Base-by-base conservation (phyloP, 1,140 invertebrate species). In the Lordiphosa mommai region DNA sequence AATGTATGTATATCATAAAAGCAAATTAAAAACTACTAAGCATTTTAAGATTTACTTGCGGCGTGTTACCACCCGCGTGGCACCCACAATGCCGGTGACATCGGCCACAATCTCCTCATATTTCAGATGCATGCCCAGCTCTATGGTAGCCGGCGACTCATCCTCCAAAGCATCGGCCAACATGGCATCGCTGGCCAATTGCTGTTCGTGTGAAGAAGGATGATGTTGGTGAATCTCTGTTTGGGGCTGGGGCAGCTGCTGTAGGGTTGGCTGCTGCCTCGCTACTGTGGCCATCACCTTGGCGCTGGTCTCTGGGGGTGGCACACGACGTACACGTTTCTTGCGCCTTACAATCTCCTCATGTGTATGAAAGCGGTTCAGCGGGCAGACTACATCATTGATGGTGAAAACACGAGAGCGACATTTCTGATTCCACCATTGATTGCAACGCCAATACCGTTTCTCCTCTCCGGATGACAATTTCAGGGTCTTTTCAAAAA, bases 361-460 rank as follows among this genome's bases (percentile, higher is more conserved):
- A 46, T 89, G 88, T 4, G 88, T 89, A 48, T 89, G 88, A 38
- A 73, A 88, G 34, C 86, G 79, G 46, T 89, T 87, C 7, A 89
- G 49, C 1, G 86, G 88, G 34, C 73, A 76, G 9, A 89, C 85
- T 1, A 76, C 61, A 38, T 89, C 86, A 12, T 88, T 89, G 16
- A 88, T 87, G 12, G 88, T 89, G 12, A 73, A 89, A 0, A 89
- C 88, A 4, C 88, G 65, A 0, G 88, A 88, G 1, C 88, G 80
- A 33, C 88, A 89, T 52, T 88, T 89, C 33, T 88, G 85, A 52
- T 89, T 88, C 88, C 88, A 89, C 88, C 88, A 89, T 41, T 89
- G 88, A 33, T 89, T 89, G 60, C 88, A 89, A 13, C 88, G 67
- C 88, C 88, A 89, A 38, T 73, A 88, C 14, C 85, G 86, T 36